Percentiles rank a stretch among this genome's conserved stretches.
phyloP scores from a whole-genome alignment of 2,797 vertebrate species.

The Hoplostethus mediterraneus region DNA sequence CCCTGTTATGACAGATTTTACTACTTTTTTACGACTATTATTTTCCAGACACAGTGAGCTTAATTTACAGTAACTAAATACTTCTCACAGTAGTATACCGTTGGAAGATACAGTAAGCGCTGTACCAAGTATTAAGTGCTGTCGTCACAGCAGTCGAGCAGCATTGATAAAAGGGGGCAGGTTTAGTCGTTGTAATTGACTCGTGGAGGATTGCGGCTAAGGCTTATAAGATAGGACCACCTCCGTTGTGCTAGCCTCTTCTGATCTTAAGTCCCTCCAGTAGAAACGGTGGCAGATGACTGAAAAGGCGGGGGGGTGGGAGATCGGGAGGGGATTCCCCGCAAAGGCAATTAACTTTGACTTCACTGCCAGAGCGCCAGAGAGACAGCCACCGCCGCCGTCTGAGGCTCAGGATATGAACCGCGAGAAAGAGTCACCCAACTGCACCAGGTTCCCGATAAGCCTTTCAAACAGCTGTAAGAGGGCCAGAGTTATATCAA shows the following conservation, averaged over 20 bases:
- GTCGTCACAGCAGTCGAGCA: slow-evolving; percentile 14
- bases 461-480: slow-evolving; percentile 3
- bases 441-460: slow-evolving; percentile 13
- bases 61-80: slow-evolving; percentile 42
- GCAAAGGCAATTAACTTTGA: slow-evolving; percentile 34
- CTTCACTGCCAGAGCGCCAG: slow-evolving; percentile 12
- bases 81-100: slow-evolving; percentile 19
- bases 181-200: background rate
- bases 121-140: background rate
- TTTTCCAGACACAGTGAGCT: slow-evolving; percentile 51
- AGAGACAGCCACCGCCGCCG: slow-evolving; percentile 23
- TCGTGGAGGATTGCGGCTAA: background rate
- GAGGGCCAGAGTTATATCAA: background rate
- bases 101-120: slow-evolving; percentile 21
- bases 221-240: background rate
- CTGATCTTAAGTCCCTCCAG: slow-evolving; percentile 1
- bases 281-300: slow-evolving; percentile 9
- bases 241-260: background rate
- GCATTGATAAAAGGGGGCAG: background rate
- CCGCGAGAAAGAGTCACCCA: slow-evolving; percentile 8
- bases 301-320: slow-evolving; percentile 1
- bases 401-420: slow-evolving; percentile 15
- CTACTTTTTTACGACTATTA: slow-evolving; percentile 53
- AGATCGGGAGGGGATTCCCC: slow-evolving; percentile 27
- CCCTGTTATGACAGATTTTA: slow-evolving; percentile 60